Evolutionary conservation across 2,797 vertebrate species (phyloP).

Genomic region (Petrocephalus sullivani): DNA sequence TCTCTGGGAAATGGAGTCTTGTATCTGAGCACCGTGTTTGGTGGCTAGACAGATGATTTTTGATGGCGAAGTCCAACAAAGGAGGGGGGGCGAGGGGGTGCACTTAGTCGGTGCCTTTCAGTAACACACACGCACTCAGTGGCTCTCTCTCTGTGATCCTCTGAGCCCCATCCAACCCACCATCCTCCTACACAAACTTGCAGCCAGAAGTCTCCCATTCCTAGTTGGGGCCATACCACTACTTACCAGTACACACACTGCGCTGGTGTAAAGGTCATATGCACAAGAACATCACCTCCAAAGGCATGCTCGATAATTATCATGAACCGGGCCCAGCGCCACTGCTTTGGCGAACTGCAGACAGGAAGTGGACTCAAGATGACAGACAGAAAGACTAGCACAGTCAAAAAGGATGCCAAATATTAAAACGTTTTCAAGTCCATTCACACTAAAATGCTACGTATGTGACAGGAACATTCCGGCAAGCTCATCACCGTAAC

Average conservation of each 20-base stretch:
- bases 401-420: not conserved
- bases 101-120: not conserved
- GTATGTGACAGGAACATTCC: not conserved
- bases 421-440: not conserved
- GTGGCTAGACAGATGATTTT: not conserved
- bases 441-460: not conserved
- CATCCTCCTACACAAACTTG: slow-evolving; percentile 7
- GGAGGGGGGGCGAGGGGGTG: not conserved
- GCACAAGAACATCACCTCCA: not conserved
- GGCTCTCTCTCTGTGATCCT: not conserved
- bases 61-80: not conserved
- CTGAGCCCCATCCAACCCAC: slow-evolving; percentile 15
- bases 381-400: not conserved
- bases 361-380: not conserved
- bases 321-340: not conserved
- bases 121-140: not conserved
- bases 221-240: slow-evolving; percentile 15
- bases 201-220: slow-evolving; percentile 13
- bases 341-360: not conserved
- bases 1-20: not conserved
- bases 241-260: slow-evolving; percentile 1
- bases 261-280: slow-evolving; percentile 14
- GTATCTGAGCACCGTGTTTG: not conserved
- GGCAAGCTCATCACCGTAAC: not conserved
- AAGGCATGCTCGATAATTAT: not conserved